phyloP scores from a whole-genome alignment of 92 coral and sea anemone species.

The Pocillopora grandis region DNA sequence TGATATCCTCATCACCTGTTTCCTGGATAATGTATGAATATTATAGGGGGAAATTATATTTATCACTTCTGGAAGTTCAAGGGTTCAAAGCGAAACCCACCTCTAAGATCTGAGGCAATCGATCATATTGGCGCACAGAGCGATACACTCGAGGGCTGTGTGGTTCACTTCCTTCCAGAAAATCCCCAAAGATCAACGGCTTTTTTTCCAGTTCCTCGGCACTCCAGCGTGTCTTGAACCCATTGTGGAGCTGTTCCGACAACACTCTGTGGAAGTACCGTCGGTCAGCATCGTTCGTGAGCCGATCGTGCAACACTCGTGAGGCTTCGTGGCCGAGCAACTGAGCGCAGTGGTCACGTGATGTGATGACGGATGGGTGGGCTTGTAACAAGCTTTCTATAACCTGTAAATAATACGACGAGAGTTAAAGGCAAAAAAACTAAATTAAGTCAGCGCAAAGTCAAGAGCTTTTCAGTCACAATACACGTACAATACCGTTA shows the following conservation, averaged over 20 bases:
- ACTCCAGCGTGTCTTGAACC: conserved; percentile 71
- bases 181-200: conserved; percentile 90
- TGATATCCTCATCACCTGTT: no score
- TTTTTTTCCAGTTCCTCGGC: conserved; percentile 59
- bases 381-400: conserved; percentile 93
- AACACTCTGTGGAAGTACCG: conserved; percentile 72
- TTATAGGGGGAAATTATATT: no score
- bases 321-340: conserved; percentile 89
- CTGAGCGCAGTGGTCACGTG: conserved; percentile 82
- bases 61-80: background rate
- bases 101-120: conserved; percentile 77
- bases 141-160: conserved; percentile 74
- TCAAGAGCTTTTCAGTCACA: no score
- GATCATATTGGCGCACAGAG: conserved; percentile 66
- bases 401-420: conserved; percentile 53
- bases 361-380: conserved; percentile 73
- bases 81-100: conserved; percentile 38
- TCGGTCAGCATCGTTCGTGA: conserved; percentile 84
- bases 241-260: conserved; percentile 69
- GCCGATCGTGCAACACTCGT: conserved; percentile 97
- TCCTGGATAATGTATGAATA: no score
- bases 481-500: background rate
- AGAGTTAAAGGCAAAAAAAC: background rate
- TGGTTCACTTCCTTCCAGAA: conserved; percentile 68
- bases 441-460: no score